Evolutionary conservation across 1,140 invertebrate genomes (phyloP).

Genomic region (Propsilocerus akamusi): DNA sequence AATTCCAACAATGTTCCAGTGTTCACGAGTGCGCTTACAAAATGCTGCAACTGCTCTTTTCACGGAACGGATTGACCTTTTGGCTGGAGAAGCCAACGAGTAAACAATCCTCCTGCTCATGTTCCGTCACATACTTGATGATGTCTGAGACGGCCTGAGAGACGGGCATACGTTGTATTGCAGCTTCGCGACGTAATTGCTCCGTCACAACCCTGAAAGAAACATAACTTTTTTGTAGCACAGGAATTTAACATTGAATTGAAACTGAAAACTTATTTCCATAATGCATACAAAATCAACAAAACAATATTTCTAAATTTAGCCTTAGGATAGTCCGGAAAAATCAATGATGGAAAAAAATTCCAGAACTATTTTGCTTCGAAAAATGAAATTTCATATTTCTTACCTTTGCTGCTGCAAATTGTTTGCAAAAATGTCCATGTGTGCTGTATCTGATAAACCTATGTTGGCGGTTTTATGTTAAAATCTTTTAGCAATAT

Average conservation of each 20-base stretch:
- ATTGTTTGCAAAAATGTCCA: conserved; percentile 79
- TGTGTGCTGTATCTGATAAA: conserved; percentile 65
- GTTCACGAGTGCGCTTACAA: conserved; percentile 39
- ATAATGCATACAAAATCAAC: no score
- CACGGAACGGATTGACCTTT: conserved; percentile 93
- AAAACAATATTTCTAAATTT: no score
- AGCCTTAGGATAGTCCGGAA: no score
- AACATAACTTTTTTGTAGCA: no score
- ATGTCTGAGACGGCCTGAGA: conserved; percentile 87
- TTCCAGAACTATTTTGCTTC: no score
- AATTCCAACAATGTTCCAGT: no score
- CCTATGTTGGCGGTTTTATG: conserved; percentile 35
- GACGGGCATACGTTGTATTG: conserved; percentile 65
- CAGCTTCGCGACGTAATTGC: conserved; percentile 79
- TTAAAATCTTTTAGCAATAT: no score
- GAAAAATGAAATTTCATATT: not conserved
- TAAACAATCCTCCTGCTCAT: conserved; percentile 88
- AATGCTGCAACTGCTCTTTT: conserved; percentile 81
- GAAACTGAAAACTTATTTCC: no score
- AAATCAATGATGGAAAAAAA: no score
- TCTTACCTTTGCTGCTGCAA: conserved; percentile 65
- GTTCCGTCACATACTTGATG: conserved; percentile 80
- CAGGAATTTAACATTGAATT: no score
- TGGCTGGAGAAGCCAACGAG: conserved; percentile 88
- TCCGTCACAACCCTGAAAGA: conserved; percentile 52